A percentile compares a stretch with the other conserved stretches of the same genome.
Conservation (phyloP, 2,797 vertebrate genomes). For the Otolemur crassicaudatus region DNA sequence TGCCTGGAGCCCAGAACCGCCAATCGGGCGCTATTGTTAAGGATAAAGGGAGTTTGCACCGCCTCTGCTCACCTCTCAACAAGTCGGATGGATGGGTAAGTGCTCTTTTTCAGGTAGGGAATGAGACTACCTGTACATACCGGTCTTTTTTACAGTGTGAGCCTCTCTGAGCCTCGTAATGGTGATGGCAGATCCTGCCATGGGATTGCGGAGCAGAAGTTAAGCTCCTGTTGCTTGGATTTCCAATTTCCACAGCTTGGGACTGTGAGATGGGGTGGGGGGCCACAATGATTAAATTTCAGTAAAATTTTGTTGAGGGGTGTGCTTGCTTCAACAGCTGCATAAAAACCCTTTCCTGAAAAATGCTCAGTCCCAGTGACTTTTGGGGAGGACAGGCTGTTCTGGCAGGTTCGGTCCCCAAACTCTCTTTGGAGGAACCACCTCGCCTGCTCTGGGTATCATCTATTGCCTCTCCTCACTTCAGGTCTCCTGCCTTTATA, state of each 20-base stretch:
- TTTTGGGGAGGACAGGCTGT: fast-evolving
- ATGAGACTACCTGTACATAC: not conserved
- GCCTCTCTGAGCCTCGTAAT: not conserved
- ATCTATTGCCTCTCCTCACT: not conserved
- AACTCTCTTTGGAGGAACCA: not conserved
- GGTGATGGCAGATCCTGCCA: not conserved
- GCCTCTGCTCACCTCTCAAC: not conserved
- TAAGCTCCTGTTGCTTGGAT: not conserved
- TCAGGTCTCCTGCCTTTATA: fast-evolving
- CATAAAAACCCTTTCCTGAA: not conserved
- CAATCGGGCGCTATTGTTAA: not conserved
- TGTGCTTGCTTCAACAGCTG: not conserved
- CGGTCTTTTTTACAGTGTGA: not conserved
- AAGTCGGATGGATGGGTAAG: not conserved
- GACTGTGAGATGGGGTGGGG: not conserved
- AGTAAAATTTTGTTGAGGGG: not conserved
- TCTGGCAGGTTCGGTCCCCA: not conserved
- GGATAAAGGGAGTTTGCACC: not conserved
- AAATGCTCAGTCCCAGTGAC: not conserved
- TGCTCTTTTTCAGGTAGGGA: not conserved
- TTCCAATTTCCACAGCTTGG: no score
- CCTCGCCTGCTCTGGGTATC: no score
- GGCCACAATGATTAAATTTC: not conserved
- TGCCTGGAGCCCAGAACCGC: not conserved
- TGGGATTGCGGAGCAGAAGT: not conserved